Evolutionary conservation across 2,113 vertebrate species (phyloP), one percentile per base, ranked within the genome.

Genomic region (Gavia stellata): DNA sequence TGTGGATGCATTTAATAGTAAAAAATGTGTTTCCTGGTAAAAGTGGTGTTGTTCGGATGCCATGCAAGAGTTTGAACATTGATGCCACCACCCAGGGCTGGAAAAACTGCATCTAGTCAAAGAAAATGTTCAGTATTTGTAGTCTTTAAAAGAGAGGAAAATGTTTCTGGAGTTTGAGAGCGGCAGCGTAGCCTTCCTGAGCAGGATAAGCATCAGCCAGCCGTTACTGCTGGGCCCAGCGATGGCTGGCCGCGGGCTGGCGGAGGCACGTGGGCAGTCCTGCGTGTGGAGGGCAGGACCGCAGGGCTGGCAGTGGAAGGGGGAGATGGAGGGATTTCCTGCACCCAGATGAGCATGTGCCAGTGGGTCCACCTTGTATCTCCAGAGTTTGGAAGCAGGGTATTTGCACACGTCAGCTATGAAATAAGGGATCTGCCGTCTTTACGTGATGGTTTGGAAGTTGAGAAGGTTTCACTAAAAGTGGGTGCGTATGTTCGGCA

Each of bases 191-290:
- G 61, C 40, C n/a, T 80, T 81, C 23, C 17, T 14, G 55, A 17
- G 14, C 42, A 40, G 55, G 28, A 7, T 67, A 2, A 33, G 40
- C 40, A 15, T 59, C 38, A 16, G 8, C 28, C 29, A 16, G 38
- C 16, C 1, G 0, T n/a, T 7, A 6, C 28, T 29, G 53, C 53
- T 11, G 38, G 38, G 13, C 19, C 6, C 8, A 7, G 52, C 1
- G 8, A 16, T 1, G 20, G n/a, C 52, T 23, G 50, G 19, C n/a
- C 16, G 33, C 1, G 5, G 62, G 25, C 63, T 44, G 34, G 12
- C 7, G 5, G 58, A 8, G 23, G 29, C 38, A 2, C 4, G 1
- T 23, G 36, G 21, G 38, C 11, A 10, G 14, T 9, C 33, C 74
- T 31, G 58, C 9, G 1, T 15, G 9, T 12, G 9, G 7, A 14